Percentiles rank a stretch among this genome's conserved stretches.
Evolutionary conservation across 1,140 invertebrate species (phyloP).

Genomic region (Drosophila guanche): DNA sequence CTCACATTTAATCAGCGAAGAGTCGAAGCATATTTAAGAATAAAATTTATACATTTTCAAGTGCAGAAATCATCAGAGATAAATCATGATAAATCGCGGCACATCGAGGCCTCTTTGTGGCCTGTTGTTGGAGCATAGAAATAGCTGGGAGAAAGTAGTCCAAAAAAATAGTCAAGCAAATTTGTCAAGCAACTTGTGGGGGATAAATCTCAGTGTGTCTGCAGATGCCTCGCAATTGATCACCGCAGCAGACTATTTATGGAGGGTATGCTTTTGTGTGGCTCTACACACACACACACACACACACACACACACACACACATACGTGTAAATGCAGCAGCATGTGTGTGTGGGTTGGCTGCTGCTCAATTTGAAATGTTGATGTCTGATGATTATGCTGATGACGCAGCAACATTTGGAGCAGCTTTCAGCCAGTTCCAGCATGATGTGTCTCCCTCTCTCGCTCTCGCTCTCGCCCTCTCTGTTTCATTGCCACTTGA

Average conservation of each 20-base stretch:
- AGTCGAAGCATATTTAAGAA: too few species aligned
- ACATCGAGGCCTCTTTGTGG: too few species aligned
- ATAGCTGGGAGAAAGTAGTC: too few species aligned
- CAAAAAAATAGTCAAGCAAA: background rate
- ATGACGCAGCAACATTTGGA: conserved; percentile 59
- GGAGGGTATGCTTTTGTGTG: conserved; percentile 2
- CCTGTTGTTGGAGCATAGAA: too few species aligned
- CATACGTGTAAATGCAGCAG: background rate
- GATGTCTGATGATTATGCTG: conserved; percentile 73
- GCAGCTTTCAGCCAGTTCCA: conserved; percentile 8
- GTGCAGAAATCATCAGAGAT: too few species aligned
- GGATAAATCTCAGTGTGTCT: conserved; percentile 18
- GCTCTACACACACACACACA: background rate
- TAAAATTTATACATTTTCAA: too few species aligned
- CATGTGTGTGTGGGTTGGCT: conserved; percentile 16
- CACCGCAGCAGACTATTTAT: conserved; percentile 41
- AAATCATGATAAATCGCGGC: too few species aligned
- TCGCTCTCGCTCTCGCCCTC: too few species aligned
- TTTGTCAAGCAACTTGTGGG: too few species aligned
- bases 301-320: background rate
- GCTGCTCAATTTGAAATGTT: conserved; percentile 76
- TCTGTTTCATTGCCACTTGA: background rate
- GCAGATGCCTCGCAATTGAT: conserved; percentile 56
- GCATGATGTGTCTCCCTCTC: too few species aligned
- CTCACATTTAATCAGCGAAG: too few species aligned